Evolutionary conservation across 2,888 invertebrate genomes (phyloP).

Genomic region (Argynnis bischoffii): DNA sequence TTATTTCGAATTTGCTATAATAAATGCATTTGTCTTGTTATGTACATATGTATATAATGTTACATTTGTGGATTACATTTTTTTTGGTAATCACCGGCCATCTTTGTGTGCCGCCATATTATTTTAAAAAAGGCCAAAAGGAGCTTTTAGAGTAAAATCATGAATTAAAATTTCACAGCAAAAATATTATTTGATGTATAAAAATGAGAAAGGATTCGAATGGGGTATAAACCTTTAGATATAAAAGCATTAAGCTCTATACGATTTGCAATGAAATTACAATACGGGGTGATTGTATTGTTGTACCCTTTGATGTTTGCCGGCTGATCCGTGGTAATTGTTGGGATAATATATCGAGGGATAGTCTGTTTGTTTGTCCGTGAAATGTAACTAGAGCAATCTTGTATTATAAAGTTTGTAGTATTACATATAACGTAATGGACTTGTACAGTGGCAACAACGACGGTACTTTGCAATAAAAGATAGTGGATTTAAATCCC

Average conservation of each 20-base stretch:
- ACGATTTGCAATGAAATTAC: constrained; percentile 31
- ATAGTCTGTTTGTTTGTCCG: constrained; percentile 40
- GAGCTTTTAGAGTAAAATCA: no score
- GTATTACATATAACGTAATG: no score
- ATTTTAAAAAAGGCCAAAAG: no score
- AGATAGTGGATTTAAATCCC: no score
- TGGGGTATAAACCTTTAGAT: constrained; percentile 24
- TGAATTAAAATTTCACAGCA: not conserved
- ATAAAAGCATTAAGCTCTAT: constrained; percentile 32
- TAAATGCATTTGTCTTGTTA: no score
- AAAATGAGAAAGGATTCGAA: constrained; percentile 10
- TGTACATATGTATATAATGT: no score
- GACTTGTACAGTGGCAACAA: no score
- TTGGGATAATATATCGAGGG: constrained; percentile 45
- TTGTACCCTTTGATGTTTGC: constrained; percentile 46
- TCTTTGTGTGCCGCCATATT: no score
- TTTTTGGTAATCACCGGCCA: no score
- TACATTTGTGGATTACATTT: no score
- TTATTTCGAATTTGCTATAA: no score
- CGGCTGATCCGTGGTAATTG: constrained; percentile 49
- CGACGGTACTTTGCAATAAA: no score
- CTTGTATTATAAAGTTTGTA: constrained; percentile 1
- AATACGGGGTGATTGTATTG: constrained; percentile 42
- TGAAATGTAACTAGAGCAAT: constrained; percentile 29
- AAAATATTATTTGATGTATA: not conserved